Evolutionary conservation across 2,888 invertebrate species (phyloP), one percentile per base, ranked within the genome.

Genomic region (Drosophila helvetica): DNA sequence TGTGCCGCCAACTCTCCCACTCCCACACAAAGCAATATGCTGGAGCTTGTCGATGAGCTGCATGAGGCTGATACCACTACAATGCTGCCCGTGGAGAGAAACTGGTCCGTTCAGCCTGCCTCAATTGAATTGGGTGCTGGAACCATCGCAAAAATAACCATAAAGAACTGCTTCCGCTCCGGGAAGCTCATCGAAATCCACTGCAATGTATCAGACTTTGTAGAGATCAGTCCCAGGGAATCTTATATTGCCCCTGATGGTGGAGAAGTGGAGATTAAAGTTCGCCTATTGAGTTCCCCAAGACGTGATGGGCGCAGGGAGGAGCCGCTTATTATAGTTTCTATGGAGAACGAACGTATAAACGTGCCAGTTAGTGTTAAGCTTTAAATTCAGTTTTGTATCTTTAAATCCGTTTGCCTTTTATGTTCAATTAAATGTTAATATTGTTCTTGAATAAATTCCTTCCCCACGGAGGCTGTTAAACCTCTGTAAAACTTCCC

Each of bases 341-440:
- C 88, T 25, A 86, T 91, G 83, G 90, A 91, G 62, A 91, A 87
- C 57, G 90, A 91, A 67, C 88, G 88, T n/a, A 87, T 91, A n/a
- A 81, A 77, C 27, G 85, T 92, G 67, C 91, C 92, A 58, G 88
- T 91, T 62, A 83, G 66, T 56, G 80, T 88, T 67, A 78, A 75
- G 47, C 54, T 60, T 63, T 84, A 46, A 80, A 52, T 25, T 33
- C 6, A 15, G 50, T 7, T 42, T 10, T 56, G 55, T 52, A 46
- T 47, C 17, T 67, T 45, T 46, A 10, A 15, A 25, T 57, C 42
- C 45, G n/a, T 45, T 25, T 70, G 15, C 18, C 25, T 17, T n/a
- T 46, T 45, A 18, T 58, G 18, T 62, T 17, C 59, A 27, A 48
- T n/a, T 61, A 58, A 19, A 46, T 43, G 45, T 27, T 45, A 18